Evolutionary conservation across 1,140 invertebrate species (phyloP), one percentile per base, ranked within the genome.

Genomic region (Maniola jurtina): DNA sequence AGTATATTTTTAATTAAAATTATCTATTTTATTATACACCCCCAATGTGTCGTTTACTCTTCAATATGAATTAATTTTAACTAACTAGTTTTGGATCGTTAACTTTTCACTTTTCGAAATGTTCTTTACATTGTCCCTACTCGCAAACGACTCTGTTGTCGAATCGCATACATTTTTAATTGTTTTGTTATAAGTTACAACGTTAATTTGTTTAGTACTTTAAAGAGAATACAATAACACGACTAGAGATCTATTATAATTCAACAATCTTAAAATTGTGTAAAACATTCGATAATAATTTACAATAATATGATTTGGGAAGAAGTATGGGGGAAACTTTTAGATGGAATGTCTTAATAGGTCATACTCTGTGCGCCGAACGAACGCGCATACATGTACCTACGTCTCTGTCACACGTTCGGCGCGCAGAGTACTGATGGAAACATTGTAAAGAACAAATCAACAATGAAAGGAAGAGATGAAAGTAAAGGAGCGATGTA

Each of bases 371-470:
- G 42, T 2, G 42, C 42, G 42, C 42, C 5, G 11, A 45, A 11
- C 5, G 42, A 9, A 11, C 13, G 1, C 0, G 42, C 13, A 45
- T 40, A 40, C 6, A 11, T 9, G 38, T 11, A 9, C 36, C 36
- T 38, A 38, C 38, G 38, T 40, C 7, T 40, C 38, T 7, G 38
- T 11, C 38, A 40, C 38, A 40, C 38, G 10, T 25, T 25, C 25
- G 42, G 13, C 42, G 42, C 42, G 42, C 42, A 45, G 9, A 45
- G 42, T 45, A 13, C 9, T 9, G 5, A 45, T 5, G 52, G 64
- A 52, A 64, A 73, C 77, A 73, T 73, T 71, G 76, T 77, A 77
- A 75, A 76, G 76, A 76, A 76, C 77, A 77, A 55, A 66, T 77
- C 79, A 66, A 68, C 68, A 70, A 76, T 66, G 73, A 75, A 72